Percentiles rank a stretch among this genome's conserved stretches.
Conservation (phyloP, 2,888 invertebrate species). For the Lacanobia oleracea region DNA sequence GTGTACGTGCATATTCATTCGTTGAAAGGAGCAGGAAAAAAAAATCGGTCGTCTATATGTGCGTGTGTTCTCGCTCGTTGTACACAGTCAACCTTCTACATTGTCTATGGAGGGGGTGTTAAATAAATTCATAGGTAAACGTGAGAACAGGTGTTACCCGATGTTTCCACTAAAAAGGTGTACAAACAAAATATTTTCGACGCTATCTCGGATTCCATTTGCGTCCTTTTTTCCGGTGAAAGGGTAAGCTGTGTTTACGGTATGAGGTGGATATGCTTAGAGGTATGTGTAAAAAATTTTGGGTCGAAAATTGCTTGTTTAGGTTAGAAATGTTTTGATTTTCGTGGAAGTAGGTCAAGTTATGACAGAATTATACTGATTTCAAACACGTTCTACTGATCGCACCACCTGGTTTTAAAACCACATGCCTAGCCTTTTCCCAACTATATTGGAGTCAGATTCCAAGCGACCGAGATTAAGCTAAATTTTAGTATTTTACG, state of each 20-base stretch:
- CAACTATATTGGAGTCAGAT: too few relatives aligned
- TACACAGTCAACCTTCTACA: neutral
- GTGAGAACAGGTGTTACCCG: constrained; percentile 51
- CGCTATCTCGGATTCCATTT: constrained; percentile 52
- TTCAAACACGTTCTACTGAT: neutral
- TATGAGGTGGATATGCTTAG: constrained; percentile 6
- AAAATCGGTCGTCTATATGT: neutral
- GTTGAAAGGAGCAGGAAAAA: neutral
- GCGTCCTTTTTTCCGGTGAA: constrained; percentile 55
- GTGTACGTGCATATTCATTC: neutral
- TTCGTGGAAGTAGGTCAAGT: neutral
- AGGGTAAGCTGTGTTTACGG: constrained; percentile 23
- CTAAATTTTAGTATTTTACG: too few relatives aligned
- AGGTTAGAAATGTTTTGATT: constrained; percentile 4
- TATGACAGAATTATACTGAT: too few relatives aligned
- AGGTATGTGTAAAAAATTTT: constrained; percentile 15
- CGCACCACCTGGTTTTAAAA: too few relatives aligned
- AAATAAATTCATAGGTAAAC: constrained; percentile 61
- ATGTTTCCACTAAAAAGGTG: constrained; percentile 57
- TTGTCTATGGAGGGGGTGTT: neutral
- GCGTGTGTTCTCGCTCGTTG: neutral
- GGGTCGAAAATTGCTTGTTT: constrained; percentile 13
- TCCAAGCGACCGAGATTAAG: too few relatives aligned
- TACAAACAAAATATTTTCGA: constrained; percentile 60
- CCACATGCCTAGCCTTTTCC: too few relatives aligned